Evolutionary conservation across 2,888 invertebrate species (phyloP).

Genomic region (Lasioglossum calceatum): DNA sequence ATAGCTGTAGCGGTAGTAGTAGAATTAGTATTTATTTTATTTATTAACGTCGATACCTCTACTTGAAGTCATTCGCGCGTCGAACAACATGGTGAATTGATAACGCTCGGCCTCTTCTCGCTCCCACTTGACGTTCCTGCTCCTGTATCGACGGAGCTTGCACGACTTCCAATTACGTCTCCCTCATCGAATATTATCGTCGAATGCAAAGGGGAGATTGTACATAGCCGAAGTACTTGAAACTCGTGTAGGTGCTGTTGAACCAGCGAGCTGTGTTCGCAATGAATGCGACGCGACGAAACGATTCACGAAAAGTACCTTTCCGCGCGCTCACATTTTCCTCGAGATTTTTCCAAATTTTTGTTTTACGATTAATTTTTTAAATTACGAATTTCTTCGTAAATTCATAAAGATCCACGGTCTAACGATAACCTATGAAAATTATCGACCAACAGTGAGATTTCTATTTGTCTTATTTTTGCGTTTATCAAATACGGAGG

Average conservation of each 20-base stretch:
- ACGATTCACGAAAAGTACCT: slow-evolving; percentile 43
- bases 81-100: slow-evolving; percentile 40
- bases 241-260: slow-evolving; percentile 34
- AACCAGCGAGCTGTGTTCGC: neutral
- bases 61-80: slow-evolving; percentile 51
- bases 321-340: slow-evolving; percentile 17
- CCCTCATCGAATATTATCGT: neutral
- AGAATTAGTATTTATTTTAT: slow-evolving; percentile 74
- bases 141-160: slow-evolving; percentile 27
- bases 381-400: too few species aligned
- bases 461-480: neutral
- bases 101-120: slow-evolving; percentile 25
- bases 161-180: slow-evolving; percentile 48
- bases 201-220: slow-evolving; percentile 33
- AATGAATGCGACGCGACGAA: slow-evolving; percentile 19
- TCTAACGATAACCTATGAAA: too few species aligned
- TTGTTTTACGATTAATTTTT: too few species aligned
- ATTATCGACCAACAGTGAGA: neutral
- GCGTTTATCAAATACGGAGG: neutral
- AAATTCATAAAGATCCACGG: too few species aligned
- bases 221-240: slow-evolving; percentile 48
- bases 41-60: slow-evolving; percentile 68
- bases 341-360: neutral
- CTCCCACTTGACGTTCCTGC: slow-evolving; percentile 22
- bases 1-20: slow-evolving; percentile 28